Base-by-base conservation (phyloP, 1,140 invertebrate species). In the Oreohelix idahoensis region DNA sequence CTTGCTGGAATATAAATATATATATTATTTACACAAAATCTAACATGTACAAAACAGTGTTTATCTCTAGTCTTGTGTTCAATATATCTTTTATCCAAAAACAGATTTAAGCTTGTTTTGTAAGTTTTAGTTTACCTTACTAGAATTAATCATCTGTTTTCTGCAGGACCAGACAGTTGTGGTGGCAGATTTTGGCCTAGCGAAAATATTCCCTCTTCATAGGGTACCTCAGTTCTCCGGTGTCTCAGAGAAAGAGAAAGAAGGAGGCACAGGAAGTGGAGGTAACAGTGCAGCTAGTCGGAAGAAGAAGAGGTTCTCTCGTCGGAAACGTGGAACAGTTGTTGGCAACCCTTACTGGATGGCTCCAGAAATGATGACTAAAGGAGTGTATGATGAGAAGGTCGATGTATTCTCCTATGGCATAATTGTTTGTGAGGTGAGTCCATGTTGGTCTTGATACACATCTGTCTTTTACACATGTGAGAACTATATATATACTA, bases 311-410 rank as follows among this genome's bases (percentile, higher is more conserved):
- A 76, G 88, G 38, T 89, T 84, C 69, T 86, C 88, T 45, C 78
- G 89, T 0, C 88, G 89, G 80, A 92, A 90, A 76, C 84, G 91
- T 49, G 92, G 92, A 86, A 92, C 91, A 13, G 91, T 93, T 35
- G 92, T 93, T 10, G 92, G 92, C 0, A 92, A 88, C 85, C 91
- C 92, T 0, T 93, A 90, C 85, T 92, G 90, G 89, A 93, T 93
- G 92, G 92, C 92, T 1, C 92, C 92, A 15, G 92, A 93, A 79
- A 92, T 93, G 92, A 85, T 93, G 79, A 89, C 89, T 11, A 85
- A 89, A 74, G 85, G 79, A 8, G 87, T 85, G 36, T 92, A 93
- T 82, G 92, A 93, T 86, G 92, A 93, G 84, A 90, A 91, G 84
- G 92, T 92, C 0, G 92, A 92, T 82, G 83, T 91, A 0, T 92